A percentile compares a stretch with the other conserved stretches of the same genome.
Conservation (phyloP, 2,797 vertebrate genomes). For the Selene dorsalis region DNA sequence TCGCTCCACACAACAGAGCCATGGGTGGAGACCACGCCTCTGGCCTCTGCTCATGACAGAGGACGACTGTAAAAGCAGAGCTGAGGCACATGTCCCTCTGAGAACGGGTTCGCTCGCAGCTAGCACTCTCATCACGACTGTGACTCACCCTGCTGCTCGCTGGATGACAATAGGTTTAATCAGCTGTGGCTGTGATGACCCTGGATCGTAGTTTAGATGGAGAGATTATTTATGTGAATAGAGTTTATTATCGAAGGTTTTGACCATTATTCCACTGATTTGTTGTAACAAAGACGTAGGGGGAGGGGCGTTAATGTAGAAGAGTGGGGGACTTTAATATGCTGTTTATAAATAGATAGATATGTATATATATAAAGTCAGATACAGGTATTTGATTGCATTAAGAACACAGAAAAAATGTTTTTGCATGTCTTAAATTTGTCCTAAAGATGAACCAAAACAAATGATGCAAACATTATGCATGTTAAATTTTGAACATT, state of each 20-base stretch:
- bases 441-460: too few relatives aligned
- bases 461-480: not conserved
- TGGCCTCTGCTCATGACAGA: conserved; percentile 37
- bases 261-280: too few relatives aligned
- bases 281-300: too few relatives aligned
- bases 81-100: conserved; percentile 29
- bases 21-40: conserved; percentile 25
- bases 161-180: conserved; percentile 33
- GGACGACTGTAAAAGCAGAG: conserved; percentile 34
- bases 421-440: too few relatives aligned
- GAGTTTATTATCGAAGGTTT: too few relatives aligned
- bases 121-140: conserved; percentile 41
- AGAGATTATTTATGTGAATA: not conserved
- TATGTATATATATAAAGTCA: too few relatives aligned
- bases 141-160: conserved; percentile 61
- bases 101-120: conserved; percentile 47
- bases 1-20: conserved; percentile 12
- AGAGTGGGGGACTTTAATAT: too few relatives aligned
- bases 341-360: too few relatives aligned
- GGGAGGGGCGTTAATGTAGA: not conserved
- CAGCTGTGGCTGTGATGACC: conserved; percentile 13
- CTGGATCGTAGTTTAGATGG: not conserved
- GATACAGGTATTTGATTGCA: not conserved
- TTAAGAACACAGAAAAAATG: not conserved
- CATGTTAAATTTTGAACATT: not conserved